Base-by-base conservation (phyloP, 2,797 vertebrate genomes). In the Simalia tracyae region DNA sequence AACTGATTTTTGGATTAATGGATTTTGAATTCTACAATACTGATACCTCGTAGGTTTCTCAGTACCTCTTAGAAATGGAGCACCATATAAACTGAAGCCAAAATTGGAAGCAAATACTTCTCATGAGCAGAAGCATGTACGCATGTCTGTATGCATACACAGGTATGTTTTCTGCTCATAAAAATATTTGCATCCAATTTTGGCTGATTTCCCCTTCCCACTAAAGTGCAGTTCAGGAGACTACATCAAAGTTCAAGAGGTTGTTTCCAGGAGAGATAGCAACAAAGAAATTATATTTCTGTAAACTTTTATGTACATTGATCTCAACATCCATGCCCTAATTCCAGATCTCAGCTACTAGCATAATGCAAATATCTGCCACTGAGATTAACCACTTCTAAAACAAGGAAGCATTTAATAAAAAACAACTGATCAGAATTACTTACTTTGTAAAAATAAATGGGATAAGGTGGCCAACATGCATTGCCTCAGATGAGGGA, bases 371-470 rank as follows among this genome's bases (percentile, higher is more conserved):
- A 89, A 0, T 61, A 93, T 94, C 2, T 9, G 3, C 28, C 81
- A 24, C 14, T 28, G 50, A 63, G 3, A 86, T 59, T 10, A 46
- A 84, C 1, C 9, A 2, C 22, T 50, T 46, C 42, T 66, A 28
- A 86, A 86, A 92, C 1, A 66, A 42, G 31, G 36, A 92, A 36
- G 15, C 3, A 57, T 42, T 50, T 31, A 50, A 26, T 15, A 84
- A 28, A 46, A 57, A 22, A 61, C 2, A 26, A 50, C 42, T 56
- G 12, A 19, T 11, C 86, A 57, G 92, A 93, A 56, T 31, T 61
- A 95, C 99, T 98, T 97, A 99, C 99, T 99, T 99, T 86, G 99
- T 99, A 96, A 99, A 99, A 95, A 99, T 98, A 96, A 99, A 99
- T 0, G 98, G 99, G 94, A 99, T 98, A 93, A 99, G 99, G 95